Base-by-base conservation (phyloP, 2,888 invertebrate genomes). In the Hirtodrosophila trivittata region DNA sequence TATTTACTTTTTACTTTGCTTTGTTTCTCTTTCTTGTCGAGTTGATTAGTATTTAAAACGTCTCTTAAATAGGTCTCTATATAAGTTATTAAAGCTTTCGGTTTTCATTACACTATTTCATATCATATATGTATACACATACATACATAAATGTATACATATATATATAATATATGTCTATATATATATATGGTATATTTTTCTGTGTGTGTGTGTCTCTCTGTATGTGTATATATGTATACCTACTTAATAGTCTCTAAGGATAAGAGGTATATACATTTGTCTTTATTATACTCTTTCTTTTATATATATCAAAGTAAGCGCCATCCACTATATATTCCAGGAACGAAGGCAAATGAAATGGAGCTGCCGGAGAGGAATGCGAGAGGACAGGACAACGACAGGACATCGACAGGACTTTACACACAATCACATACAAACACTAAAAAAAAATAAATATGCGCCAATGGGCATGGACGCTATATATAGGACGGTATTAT, bases 11-110 rank as follows among this genome's bases (percentile, higher is more conserved):
- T 41, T 10, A 32, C 41, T 33, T 56, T 9, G 25, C 9, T 18
- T 25, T 37, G 18, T 14, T 35, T 47, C 26, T 14, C 50, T 21
- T 52, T 51, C 38, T 46, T 62, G 66, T 63, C 66, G 69, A 63
- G 46, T 66, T 54, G 67, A 50, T 69, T 68, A 69, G 59, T 83
- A 66, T 76, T 80, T 81, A 83, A 80, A 80, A 86, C 66, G 58
- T 76, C 66, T 86, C 82, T 84, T 81, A 80, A 73, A 70, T 86
- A 80, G 63, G 66, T 78, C 18, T 80, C 65, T 84, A 86, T 80
- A 84, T 86, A 84, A 73, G 84, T 78, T 88, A 88, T 89, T 88
- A 88, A 88, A 88, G 87, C 87, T 88, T 89, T 88, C 87, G 85
- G 83, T 89, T 88, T 88, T 88, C 89, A 89, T 88, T 88, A 88